Evolutionary conservation across 2,888 invertebrate genomes (phyloP).

Genomic region (Saturnia japonica): DNA sequence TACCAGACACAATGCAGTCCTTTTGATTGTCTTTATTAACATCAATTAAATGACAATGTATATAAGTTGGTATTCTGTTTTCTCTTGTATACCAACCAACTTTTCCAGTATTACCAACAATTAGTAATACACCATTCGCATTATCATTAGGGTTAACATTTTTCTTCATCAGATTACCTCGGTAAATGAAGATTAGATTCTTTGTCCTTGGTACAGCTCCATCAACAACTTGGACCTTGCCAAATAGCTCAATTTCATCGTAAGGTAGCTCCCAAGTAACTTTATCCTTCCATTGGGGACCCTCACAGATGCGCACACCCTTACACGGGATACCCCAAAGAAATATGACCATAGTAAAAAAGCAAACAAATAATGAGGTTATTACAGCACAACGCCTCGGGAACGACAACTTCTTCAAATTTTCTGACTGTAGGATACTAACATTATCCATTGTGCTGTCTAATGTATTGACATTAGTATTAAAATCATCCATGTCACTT

Average conservation of each 20-base stretch:
- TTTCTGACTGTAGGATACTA: slow-evolving; percentile 73
- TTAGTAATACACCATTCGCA: slow-evolving; percentile 86
- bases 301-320: slow-evolving; percentile 85
- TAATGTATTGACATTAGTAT: slow-evolving; percentile 71
- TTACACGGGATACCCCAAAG: slow-evolving; percentile 89
- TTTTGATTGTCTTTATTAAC: slow-evolving; percentile 86
- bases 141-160: slow-evolving; percentile 74
- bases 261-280: slow-evolving; percentile 86
- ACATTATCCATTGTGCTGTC: slow-evolving; percentile 78
- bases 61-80: slow-evolving; percentile 85
- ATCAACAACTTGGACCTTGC: slow-evolving; percentile 86
- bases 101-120: slow-evolving; percentile 86
- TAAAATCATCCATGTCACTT: slow-evolving; percentile 75
- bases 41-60: slow-evolving; percentile 88
- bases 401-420: slow-evolving; percentile 84
- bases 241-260: slow-evolving; percentile 86
- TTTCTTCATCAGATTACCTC: slow-evolving; percentile 84
- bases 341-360: slow-evolving; percentile 87
- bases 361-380: slow-evolving; percentile 86
- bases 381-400: slow-evolving; percentile 86
- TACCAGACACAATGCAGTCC: slow-evolving; percentile 89
- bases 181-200: slow-evolving; percentile 88
- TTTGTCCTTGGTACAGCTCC: slow-evolving; percentile 84
- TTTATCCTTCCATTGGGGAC: slow-evolving; percentile 77
- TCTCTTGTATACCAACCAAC: slow-evolving; percentile 89